Base-by-base conservation (phyloP, 2,113 vertebrate species). In the Helogale parvula region DNA sequence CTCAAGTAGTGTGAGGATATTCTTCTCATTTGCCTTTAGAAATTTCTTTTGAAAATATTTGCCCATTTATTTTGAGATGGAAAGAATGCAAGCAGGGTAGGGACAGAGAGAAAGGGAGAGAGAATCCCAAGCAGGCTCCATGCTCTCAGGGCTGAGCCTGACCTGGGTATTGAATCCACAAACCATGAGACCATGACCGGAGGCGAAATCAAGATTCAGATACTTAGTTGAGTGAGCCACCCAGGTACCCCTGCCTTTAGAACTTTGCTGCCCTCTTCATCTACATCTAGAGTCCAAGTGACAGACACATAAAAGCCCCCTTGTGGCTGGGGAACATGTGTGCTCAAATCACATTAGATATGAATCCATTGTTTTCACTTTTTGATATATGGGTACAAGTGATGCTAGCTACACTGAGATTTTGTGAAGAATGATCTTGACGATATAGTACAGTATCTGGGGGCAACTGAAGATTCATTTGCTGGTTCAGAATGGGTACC, bases 301-400 rank as follows among this genome's bases (percentile, higher is more conserved):
- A 93, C 12, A 90, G 96, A 92, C 50, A 66, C 71, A 57, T 69
- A 85, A 54, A 79, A 87, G 14, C 21, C n/a, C n/a, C n/a, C n/a
- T n/a, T 50, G 52, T n/a, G 9, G 38, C 38, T 38, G 88, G 17
- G 54, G 60, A 33, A 81, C 47, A 15, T 0, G 38, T 7, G 23
- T 41, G 69, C 54, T 65, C 52, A 93, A 90, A 68, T 47, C 50
- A 3, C 41, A 1, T 35, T 63, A 23, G 72, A 60, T n/a, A 23
- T 11, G 17, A 86, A 88, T 79, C 15, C 89, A 92, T 12, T 35
- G 11, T 84, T 38, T 94, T 93, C 79, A 45, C 50, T 89, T 66
- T 72, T 50, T n/a, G 35, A 63, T 60, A 60, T 52, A 94, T 35
- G 33, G 31, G 71, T 38, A 14, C n/a, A 60, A 57, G 33, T 21